Evolutionary conservation across 1,140 invertebrate genomes (phyloP).

Genomic region (Microvelia longipes): DNA sequence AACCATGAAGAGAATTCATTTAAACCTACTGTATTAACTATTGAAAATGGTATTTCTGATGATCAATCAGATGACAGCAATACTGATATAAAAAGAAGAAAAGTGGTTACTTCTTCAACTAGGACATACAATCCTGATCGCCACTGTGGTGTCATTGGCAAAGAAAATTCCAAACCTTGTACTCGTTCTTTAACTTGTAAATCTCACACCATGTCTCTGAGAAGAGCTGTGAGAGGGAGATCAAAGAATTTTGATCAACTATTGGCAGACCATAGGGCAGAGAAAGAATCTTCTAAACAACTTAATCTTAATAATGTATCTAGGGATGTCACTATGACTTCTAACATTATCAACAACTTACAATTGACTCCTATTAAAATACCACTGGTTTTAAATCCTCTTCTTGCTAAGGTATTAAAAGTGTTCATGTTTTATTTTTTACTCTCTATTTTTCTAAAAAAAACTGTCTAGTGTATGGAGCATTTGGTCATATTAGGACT

Average conservation of each 20-base stretch:
- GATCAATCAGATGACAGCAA: background rate
- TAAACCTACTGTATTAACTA: background rate
- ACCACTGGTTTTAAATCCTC: background rate
- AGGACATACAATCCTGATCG: constrained; percentile 65
- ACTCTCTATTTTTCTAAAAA: too few relatives aligned
- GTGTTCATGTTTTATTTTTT: background rate
- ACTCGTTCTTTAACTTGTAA: constrained; percentile 70
- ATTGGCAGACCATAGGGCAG: constrained; percentile 55
- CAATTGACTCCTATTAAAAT: background rate
- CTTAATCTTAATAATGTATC: background rate
- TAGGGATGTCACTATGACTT: background rate
- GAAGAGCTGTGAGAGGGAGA: constrained; percentile 53
- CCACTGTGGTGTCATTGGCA: constrained; percentile 59
- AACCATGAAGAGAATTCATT: background rate
- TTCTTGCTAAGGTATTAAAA: background rate
- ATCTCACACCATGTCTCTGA: constrained; percentile 57
- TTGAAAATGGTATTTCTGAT: background rate
- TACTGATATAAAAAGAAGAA: background rate
- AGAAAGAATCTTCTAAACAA: constrained; percentile 34
- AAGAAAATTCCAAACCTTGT: constrained; percentile 53
- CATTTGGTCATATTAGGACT: too few relatives aligned
- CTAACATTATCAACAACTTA: background rate
- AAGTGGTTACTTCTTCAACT: constrained; percentile 28
- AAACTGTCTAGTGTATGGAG: too few relatives aligned
- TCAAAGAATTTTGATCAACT: constrained; percentile 64